These are phyloP conservation scores for Ciona savignyi DNA, from an alignment of 23 tunicate genomes.

Conservation along the genomic window DNA sequence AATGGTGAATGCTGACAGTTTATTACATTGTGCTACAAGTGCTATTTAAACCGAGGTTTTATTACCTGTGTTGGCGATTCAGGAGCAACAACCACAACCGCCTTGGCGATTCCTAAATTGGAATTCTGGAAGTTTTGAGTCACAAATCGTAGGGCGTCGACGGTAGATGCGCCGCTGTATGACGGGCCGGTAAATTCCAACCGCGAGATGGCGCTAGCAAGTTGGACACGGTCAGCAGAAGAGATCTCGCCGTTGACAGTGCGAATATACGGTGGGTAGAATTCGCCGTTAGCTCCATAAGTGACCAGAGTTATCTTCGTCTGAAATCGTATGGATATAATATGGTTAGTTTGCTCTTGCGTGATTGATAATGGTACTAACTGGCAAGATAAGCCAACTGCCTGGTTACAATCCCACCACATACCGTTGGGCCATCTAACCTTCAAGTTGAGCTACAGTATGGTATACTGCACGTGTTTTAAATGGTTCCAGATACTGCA, in stretches of 20 bases:
- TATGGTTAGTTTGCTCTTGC: too few relatives aligned
- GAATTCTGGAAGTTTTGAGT: neutral
- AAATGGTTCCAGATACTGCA: too few relatives aligned
- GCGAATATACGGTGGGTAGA: neutral
- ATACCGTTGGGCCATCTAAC: too few relatives aligned
- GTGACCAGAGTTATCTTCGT: neutral
- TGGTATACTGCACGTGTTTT: too few relatives aligned
- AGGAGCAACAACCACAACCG: neutral
- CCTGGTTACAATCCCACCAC: too few relatives aligned
- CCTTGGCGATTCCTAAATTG: neutral
- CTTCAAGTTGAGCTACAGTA: too few relatives aligned
- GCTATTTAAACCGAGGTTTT: too few relatives aligned
- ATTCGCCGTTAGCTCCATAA: neutral
- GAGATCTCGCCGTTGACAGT: neutral
- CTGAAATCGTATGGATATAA: too few relatives aligned
- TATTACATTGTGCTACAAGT: too few relatives aligned
- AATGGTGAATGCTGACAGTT: too few relatives aligned
- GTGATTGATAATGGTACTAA: too few relatives aligned
- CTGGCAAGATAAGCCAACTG: too few relatives aligned
- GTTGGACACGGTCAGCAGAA: neutral
- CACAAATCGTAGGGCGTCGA: neutral
- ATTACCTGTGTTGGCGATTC: neutral
- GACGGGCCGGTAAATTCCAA: neutral
- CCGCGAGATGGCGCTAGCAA: neutral
- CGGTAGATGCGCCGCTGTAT: neutral